Percentiles rank a stretch among this genome's conserved stretches.
Evolutionary conservation across 1,140 invertebrate genomes (phyloP).

Genomic region (Trachymyrmex septentrionalis): DNA sequence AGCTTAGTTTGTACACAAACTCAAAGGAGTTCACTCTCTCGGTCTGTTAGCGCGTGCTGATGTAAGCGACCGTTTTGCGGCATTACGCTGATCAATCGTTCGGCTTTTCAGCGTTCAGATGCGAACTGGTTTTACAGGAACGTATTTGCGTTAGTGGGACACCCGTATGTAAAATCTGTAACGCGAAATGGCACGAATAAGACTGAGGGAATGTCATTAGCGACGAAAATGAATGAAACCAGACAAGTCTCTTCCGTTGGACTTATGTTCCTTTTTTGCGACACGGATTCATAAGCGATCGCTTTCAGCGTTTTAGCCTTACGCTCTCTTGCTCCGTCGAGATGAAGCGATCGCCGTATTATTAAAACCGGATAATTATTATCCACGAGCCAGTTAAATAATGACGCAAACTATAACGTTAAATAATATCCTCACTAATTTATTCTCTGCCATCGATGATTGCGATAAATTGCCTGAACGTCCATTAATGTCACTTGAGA

Average conservation of each 20-base stretch:
- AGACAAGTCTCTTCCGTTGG: conserved; percentile 15
- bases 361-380: conserved; percentile 54
- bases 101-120: conserved; percentile 66
- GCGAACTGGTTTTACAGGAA: conserved; percentile 68
- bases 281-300: conserved; percentile 10
- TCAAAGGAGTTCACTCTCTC: conserved; percentile 67
- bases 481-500: conserved; percentile 36
- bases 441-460: conserved; percentile 32
- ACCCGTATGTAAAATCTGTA: conserved; percentile 61
- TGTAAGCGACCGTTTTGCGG: conserved; percentile 71
- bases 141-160: conserved; percentile 73
- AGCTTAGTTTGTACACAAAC: conserved; percentile 54
- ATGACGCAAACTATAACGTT: conserved; percentile 45
- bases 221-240: neutral
- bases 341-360: conserved; percentile 25
- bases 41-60: conserved; percentile 64
- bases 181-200: conserved; percentile 38
- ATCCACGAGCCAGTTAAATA: neutral
- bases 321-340: conserved; percentile 9
- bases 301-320: neutral
- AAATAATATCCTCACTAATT: conserved; percentile 55
- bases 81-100: conserved; percentile 71
- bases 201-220: conserved; percentile 16
- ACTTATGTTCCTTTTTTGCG: neutral
- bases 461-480: conserved; percentile 20